A percentile compares a stretch with the other conserved stretches of the same genome.
Evolutionary conservation across 2,797 vertebrate genomes (phyloP).

Genomic region (Sitta carolinensis): DNA sequence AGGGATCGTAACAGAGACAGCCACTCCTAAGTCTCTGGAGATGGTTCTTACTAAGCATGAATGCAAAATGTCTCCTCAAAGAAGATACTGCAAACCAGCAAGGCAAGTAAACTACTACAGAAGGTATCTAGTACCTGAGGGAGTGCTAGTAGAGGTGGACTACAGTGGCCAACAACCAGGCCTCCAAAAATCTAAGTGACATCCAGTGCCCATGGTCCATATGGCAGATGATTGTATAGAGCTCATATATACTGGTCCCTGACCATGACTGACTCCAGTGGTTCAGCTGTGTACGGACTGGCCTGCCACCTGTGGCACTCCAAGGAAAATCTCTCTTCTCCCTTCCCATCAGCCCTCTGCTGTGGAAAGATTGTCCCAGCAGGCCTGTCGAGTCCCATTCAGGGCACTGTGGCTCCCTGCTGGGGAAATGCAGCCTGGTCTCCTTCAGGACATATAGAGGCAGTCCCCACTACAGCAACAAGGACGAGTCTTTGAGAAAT

Average conservation of each 20-base stretch:
- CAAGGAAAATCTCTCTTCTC: background rate
- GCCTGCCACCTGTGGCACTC: background rate
- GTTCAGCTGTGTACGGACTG: background rate
- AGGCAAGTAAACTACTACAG: background rate
- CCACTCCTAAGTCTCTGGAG: background rate
- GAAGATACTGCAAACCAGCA: background rate
- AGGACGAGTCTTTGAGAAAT: background rate
- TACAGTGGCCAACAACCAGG: background rate
- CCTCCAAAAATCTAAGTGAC: background rate
- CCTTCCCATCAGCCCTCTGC: background rate
- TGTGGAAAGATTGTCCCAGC: background rate
- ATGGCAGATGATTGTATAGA: background rate
- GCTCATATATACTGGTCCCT: background rate
- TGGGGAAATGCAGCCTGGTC: background rate
- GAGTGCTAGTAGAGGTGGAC: background rate
- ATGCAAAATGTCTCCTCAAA: background rate
- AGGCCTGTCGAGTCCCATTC: fast-evolving
- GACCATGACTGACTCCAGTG: background rate
- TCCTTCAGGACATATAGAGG: fast-evolving
- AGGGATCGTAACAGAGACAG: background rate
- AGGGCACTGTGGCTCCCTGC: background rate
- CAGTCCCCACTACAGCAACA: background rate
- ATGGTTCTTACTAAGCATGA: background rate
- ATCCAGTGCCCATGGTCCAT: background rate
- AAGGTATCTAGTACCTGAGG: background rate